These are phyloP conservation scores for Corythornis madagascariensis DNA, from an alignment of 2,113 vertebrate species.

Conservation along the genomic window DNA sequence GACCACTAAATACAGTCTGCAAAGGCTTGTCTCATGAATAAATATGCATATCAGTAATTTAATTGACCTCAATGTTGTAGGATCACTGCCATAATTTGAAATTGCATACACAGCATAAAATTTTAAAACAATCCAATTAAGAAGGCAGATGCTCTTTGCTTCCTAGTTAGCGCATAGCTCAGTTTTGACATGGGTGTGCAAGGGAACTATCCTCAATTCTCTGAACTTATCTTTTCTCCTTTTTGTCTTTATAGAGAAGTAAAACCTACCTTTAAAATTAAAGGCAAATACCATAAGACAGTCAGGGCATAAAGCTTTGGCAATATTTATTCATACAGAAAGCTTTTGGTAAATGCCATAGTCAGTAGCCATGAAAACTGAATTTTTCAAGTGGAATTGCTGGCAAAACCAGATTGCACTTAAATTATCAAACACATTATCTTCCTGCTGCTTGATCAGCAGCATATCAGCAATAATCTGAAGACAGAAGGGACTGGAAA, in stretches of 20 bases:
- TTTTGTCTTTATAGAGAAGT: not conserved
- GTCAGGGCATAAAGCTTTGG: not conserved
- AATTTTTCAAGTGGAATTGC: not conserved
- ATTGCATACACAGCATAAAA: slow-evolving; percentile 8
- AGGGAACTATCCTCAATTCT: not conserved
- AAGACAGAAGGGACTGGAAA: not conserved
- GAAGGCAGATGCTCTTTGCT: not conserved
- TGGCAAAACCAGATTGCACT: not conserved
- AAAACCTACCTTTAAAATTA: not conserved
- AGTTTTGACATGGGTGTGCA: not conserved
- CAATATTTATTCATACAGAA: not conserved
- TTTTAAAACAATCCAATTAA: slow-evolving; percentile 29
- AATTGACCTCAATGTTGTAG: not conserved
- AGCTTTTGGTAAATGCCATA: not conserved
- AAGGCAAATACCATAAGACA: not conserved
- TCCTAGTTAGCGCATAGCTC: not conserved
- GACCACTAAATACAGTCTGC: not conserved
- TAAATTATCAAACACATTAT: not conserved
- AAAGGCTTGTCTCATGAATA: not conserved
- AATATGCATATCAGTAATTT: not conserved
- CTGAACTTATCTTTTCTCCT: not conserved
- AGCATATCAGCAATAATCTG: not conserved
- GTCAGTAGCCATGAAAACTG: not conserved
- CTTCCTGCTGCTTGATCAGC: not conserved
- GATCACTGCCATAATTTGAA: not conserved